Conservation (phyloP, 2,113 vertebrate species). For the Mustelus asterias region DNA sequence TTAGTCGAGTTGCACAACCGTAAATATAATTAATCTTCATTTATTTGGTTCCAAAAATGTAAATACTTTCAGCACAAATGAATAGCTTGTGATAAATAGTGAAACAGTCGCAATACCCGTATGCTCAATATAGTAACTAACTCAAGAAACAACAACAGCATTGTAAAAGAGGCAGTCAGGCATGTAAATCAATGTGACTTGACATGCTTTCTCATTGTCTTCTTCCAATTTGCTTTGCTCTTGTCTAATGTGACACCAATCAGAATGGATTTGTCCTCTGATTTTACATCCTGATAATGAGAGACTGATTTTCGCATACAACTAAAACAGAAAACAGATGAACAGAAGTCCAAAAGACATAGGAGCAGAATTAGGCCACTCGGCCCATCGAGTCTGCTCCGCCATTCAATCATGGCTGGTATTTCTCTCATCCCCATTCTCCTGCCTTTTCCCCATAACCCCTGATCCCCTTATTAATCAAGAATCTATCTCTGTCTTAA, state of each 20-base stretch:
- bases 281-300: not conserved
- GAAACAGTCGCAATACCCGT: not conserved
- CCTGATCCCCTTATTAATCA: no score
- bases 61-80: not conserved
- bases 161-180: not conserved
- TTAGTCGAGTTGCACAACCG: not conserved
- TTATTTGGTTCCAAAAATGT: not conserved
- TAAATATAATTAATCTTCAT: not conserved
- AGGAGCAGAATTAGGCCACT: no score
- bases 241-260: not conserved
- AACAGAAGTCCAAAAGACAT: no score
- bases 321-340: not conserved
- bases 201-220: not conserved
- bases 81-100: not conserved
- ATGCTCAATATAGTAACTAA: not conserved
- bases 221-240: not conserved
- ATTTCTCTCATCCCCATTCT: no score
- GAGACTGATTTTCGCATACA: not conserved
- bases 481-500: no score
- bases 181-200: not conserved
- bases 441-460: no score
- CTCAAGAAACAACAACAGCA: not conserved
- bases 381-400: no score
- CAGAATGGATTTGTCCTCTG: constrained; percentile 1
- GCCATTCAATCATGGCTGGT: no score